Conservation (phyloP, 2,888 invertebrate species). For the Sclerodermus sp. region DNA sequence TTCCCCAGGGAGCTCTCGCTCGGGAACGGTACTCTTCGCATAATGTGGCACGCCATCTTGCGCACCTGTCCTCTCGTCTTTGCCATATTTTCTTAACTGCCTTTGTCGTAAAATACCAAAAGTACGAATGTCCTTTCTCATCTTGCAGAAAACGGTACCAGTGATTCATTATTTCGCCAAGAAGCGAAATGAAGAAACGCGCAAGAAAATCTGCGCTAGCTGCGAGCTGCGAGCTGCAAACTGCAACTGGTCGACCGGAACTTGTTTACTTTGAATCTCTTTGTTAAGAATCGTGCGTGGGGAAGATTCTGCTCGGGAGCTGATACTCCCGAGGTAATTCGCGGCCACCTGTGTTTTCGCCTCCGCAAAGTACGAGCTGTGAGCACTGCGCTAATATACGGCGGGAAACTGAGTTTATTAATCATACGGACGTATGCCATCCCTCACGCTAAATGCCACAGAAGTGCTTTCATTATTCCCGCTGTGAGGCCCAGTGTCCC, state of each 20-base stretch:
- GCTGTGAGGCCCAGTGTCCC: constrained; percentile 15
- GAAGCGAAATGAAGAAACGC: too few relatives aligned
- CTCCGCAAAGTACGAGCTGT: constrained; percentile 23
- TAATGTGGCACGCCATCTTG: constrained; percentile 8
- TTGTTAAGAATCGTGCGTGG: background rate
- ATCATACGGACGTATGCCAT: constrained; percentile 42
- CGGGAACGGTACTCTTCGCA: constrained; percentile 15
- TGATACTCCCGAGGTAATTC: background rate
- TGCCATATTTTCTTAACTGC: too few relatives aligned
- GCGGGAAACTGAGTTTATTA: constrained; percentile 40
- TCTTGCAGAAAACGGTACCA: too few relatives aligned
- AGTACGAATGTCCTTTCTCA: too few relatives aligned
- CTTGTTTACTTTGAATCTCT: background rate
- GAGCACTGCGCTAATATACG: constrained; percentile 33
- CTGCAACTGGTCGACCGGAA: background rate
- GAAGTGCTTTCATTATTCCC: constrained; percentile 37
- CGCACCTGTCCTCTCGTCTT: too few relatives aligned
- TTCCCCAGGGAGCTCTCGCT: constrained; percentile 25
- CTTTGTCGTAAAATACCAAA: too few relatives aligned
- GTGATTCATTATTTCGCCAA: too few relatives aligned
- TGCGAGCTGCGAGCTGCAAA: too few relatives aligned
- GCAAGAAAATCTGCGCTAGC: too few relatives aligned
- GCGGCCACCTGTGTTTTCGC: constrained; percentile 31
- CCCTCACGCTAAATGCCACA: constrained; percentile 42
- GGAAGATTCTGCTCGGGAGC: background rate